Conservation (phyloP, 2,113 vertebrate genomes). For the Catagonus wagneri region DNA sequence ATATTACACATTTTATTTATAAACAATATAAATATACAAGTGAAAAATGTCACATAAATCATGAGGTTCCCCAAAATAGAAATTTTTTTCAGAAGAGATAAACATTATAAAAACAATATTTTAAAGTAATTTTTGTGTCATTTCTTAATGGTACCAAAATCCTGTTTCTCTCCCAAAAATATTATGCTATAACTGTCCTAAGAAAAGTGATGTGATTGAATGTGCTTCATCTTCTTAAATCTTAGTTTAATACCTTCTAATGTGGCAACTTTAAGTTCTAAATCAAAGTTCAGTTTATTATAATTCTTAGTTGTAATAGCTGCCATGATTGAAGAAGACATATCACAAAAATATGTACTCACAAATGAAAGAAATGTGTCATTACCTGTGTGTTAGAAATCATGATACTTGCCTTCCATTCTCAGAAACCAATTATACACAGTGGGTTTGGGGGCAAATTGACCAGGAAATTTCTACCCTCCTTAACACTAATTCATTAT, state of each 20-base stretch:
- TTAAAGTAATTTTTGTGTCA: slow-evolving; percentile 13
- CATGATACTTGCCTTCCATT: neutral
- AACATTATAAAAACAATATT: neutral
- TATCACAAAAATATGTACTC: neutral
- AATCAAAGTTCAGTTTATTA: neutral
- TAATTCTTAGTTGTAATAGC: slow-evolving; percentile 31
- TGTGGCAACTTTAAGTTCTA: neutral
- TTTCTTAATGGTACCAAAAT: neutral
- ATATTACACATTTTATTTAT: neutral
- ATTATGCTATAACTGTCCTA: neutral
- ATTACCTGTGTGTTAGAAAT: neutral
- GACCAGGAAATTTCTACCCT: neutral
- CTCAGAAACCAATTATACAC: neutral
- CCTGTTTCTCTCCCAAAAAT: neutral
- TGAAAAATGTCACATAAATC: neutral
- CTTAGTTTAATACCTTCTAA: slow-evolving; percentile 1
- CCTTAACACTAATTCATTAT: neutral
- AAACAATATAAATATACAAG: neutral
- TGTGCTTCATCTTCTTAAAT: neutral
- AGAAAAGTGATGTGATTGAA: neutral
- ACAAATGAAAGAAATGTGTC: neutral
- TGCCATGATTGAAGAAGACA: neutral
- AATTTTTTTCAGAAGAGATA: neutral
- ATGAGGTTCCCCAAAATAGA: neutral
- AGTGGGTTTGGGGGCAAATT: neutral